These are phyloP conservation scores for Sebastes diaconus DNA, from an alignment of 2,797 vertebrate genomes.

Conservation along the genomic window DNA sequence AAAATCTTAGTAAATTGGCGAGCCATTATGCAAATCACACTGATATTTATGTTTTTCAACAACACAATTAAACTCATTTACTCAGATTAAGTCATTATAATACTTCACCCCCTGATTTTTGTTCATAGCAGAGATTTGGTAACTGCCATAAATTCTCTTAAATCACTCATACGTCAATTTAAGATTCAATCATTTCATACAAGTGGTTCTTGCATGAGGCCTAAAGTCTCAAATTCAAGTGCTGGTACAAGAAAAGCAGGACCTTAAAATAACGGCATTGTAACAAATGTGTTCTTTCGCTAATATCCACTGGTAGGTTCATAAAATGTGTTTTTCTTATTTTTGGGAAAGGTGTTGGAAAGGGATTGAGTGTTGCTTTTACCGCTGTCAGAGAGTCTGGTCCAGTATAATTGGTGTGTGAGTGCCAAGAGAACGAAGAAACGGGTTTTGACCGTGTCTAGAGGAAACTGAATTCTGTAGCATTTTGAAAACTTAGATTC, in stretches of 20 bases:
- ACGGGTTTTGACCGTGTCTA: conserved; percentile 10
- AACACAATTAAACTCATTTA: neutral
- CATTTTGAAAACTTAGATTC: conserved; percentile 36
- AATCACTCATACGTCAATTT: neutral
- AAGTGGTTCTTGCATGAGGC: conserved; percentile 35
- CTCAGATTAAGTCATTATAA: neutral
- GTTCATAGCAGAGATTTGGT: neutral
- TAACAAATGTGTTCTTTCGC: conserved; percentile 24
- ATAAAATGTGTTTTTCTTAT: conserved; percentile 19
- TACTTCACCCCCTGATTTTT: neutral
- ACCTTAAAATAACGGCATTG: neutral
- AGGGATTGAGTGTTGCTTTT: conserved; percentile 1
- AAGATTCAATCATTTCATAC: neutral
- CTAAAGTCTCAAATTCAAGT: conserved; percentile 22
- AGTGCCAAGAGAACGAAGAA: conserved; percentile 36
- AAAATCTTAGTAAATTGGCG: neutral
- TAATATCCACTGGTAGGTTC: conserved; percentile 16
- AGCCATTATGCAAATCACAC: neutral
- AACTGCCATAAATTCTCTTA: neutral
- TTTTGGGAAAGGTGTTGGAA: neutral
- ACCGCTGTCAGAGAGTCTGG: neutral
- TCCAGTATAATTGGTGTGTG: conserved; percentile 4
- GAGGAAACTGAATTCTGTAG: conserved; percentile 51
- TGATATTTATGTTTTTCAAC: neutral
- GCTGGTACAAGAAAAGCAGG: conserved; percentile 12